Evolutionary conservation across 2,113 vertebrate species (phyloP).

Genomic region (Rhineura floridana): DNA sequence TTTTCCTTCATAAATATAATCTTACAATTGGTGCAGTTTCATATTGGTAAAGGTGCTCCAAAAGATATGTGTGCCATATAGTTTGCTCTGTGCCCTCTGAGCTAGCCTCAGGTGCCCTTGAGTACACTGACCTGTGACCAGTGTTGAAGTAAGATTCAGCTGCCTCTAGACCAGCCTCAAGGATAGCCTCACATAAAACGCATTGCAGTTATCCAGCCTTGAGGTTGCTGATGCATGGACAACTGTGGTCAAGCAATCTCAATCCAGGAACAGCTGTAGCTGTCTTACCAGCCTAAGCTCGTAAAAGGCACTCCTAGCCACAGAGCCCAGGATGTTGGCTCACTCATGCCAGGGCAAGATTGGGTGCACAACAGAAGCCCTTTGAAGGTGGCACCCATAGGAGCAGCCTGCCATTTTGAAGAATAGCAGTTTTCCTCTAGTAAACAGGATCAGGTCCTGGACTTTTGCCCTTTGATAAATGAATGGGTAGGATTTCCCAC

Average conservation of each 20-base stretch:
- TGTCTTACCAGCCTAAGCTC: too few relatives aligned
- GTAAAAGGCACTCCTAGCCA: background rate
- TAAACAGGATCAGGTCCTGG: background rate
- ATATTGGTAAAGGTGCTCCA: too few relatives aligned
- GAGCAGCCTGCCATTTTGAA: background rate
- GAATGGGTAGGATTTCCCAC: background rate
- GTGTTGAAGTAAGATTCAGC: too few relatives aligned
- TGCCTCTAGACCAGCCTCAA: too few relatives aligned
- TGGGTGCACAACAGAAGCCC: background rate
- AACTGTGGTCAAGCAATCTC: background rate
- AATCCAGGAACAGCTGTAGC: background rate
- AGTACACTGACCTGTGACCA: too few relatives aligned
- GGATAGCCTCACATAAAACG: too few relatives aligned
- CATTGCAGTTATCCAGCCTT: too few relatives aligned
- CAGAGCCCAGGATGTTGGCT: background rate
- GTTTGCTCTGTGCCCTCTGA: too few relatives aligned
- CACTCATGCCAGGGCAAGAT: background rate
- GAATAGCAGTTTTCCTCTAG: background rate
- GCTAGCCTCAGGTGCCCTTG: too few relatives aligned
- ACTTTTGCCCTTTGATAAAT: conserved; percentile 16
- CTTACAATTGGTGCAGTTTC: background rate
- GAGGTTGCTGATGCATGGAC: background rate
- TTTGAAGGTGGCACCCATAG: background rate
- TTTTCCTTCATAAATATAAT: background rate
- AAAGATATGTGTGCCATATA: too few relatives aligned